phyloP scores from a whole-genome alignment of 2,797 vertebrate species.

The Decapterus maruadsi region DNA sequence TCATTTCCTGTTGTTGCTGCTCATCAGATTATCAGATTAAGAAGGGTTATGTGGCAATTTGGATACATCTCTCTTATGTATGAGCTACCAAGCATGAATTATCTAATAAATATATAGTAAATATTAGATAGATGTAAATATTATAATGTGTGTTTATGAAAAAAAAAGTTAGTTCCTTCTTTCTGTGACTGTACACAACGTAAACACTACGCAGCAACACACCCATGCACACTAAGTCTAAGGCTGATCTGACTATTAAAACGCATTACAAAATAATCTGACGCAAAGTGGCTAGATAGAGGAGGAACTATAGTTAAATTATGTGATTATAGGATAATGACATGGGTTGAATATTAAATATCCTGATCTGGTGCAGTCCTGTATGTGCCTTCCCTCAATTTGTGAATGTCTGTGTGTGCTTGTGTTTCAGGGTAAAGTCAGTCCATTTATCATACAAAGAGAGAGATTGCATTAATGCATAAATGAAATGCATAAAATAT shows the following conservation, averaged over 20 bases:
- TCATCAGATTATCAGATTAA: neutral
- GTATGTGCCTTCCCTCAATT: neutral
- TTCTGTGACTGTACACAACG: neutral
- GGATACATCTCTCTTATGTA: neutral
- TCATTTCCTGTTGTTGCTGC: constrained; percentile 50
- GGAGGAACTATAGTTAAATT: no score
- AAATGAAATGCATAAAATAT: neutral
- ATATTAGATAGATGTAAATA: no score
- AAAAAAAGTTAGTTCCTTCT: constrained; percentile 9
- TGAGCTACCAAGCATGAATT: neutral
- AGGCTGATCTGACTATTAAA: neutral
- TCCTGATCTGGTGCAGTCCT: no score
- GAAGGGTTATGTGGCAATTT: neutral
- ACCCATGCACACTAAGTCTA: no score
- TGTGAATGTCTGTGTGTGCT: neutral
- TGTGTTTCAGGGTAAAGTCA: neutral
- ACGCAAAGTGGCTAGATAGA: no score
- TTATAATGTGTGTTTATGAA: neutral
- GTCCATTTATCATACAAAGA: neutral
- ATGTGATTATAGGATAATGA: no score
- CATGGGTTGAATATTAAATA: no score
- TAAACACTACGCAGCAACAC: neutral
- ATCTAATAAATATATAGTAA: no score
- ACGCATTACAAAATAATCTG: neutral
- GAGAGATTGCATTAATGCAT: no score